These are phyloP conservation scores for Pithys albifrons DNA, from an alignment of 2,113 vertebrate genomes.

Conservation along the genomic window DNA sequence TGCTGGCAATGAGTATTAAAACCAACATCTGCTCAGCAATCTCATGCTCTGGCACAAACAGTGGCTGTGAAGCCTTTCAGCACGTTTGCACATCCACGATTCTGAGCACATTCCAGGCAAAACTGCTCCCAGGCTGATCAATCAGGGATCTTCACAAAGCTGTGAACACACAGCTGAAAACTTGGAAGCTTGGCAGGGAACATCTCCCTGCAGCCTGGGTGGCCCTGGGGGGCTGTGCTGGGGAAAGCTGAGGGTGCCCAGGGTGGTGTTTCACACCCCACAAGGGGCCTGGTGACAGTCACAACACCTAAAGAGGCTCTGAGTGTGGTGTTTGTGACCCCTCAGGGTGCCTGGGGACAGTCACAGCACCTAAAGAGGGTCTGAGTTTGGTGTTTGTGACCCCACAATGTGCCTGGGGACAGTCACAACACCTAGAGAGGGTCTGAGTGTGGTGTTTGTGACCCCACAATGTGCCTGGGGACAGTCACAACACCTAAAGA, in stretches of 20 bases:
- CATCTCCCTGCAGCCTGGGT: neutral
- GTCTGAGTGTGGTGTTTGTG: no score
- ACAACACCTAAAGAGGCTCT: neutral
- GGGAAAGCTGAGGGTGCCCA: neutral
- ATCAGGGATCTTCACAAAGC: neutral
- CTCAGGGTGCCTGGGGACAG: no score
- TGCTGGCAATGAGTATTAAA: neutral
- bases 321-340: no score
- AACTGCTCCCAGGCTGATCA: neutral
- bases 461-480: no score
- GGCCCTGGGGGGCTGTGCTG: neutral
- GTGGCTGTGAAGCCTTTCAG: neutral
- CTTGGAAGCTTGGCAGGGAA: neutral
- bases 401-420: neutral
- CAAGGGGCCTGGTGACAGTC: neutral
- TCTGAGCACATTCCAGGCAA: neutral
- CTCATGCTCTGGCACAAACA: neutral
- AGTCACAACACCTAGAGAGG: neutral
- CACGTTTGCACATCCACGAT: neutral
- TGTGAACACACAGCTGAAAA: neutral
- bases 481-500: neutral
- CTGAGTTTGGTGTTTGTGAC: no score
- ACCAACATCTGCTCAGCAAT: constrained; percentile 4
- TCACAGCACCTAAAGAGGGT: no score
- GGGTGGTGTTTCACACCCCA: neutral